These are phyloP conservation scores for Saguinus midas DNA, from an alignment of 2,113 vertebrate species.

Conservation along the genomic window DNA sequence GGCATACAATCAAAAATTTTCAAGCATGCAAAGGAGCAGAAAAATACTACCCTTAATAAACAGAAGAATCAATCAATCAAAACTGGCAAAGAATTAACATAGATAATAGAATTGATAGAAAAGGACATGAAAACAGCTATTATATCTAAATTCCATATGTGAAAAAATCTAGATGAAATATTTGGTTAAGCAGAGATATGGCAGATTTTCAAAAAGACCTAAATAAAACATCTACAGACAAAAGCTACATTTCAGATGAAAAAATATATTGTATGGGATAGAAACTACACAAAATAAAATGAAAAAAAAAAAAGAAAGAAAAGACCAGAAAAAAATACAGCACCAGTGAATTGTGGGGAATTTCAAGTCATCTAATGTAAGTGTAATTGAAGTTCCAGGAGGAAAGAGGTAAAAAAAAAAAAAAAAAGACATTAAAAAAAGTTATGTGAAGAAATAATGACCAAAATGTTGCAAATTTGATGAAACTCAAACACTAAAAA, in stretches of 20 bases:
- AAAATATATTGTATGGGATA: neutral
- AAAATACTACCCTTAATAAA: neutral
- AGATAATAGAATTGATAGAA: neutral
- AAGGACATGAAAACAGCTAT: neutral
- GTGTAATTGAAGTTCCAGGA: neutral
- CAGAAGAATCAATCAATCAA: neutral
- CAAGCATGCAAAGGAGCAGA: neutral
- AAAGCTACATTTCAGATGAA: neutral
- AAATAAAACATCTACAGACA: neutral
- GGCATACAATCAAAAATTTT: neutral
- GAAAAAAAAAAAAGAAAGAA: neutral
- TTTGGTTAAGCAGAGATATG: neutral
- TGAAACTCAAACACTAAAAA: neutral
- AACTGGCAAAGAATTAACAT: neutral
- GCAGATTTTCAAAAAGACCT: neutral
- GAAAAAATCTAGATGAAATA: neutral
- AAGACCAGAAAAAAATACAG: neutral
- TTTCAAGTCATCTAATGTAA: neutral
- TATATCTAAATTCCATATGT: neutral
- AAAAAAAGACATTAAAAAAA: neutral
- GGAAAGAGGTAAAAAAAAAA: fast-evolving
- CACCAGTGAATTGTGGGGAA: neutral
- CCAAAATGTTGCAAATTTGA: neutral
- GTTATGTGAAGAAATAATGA: neutral
- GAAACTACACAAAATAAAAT: neutral